Evolutionary conservation across 2,888 invertebrate species (phyloP), one percentile per base, ranked within the genome.

Genomic region (Panopea generosa): DNA sequence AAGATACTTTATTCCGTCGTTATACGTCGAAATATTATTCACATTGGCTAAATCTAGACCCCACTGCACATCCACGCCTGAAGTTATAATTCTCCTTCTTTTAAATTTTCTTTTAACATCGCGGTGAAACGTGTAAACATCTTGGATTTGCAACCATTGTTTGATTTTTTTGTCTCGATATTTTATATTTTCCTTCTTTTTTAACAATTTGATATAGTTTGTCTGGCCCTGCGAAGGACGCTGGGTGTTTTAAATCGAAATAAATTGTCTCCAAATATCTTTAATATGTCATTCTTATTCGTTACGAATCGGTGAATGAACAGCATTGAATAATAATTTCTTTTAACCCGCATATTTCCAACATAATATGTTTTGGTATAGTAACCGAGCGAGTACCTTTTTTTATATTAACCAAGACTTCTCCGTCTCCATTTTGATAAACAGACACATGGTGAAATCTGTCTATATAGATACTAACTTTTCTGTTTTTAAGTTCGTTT

Each of bases 31-130:
- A 16, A 57, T 24, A n/a, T 56, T 66, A 16, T 14, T n/a, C n/a
- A 66, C 66, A 26, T 26, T 40, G 9, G 66, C 66, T 27, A 66
- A 33, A 33, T 66, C 66, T 1, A 47, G 20, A 2, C 22, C 66
- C 66, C 66, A 66, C 33, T 66, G 56, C 3, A 20, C 29, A 29
- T 66, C 56, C 1, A 57, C 49, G 7, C 49, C 57, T 18, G 47
- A 49, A 2, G 52, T 52, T 3, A 66, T 45, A 6, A 47, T 57
- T 47, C 47, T 27, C 22, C 66, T 20, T 33, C 55, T 55, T n/a
- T 2, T 43, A 24, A 33, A 55, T 29, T 65, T 55, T 40, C 65
- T 55, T 56, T 47, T 45, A 16, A 47, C 22, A 20, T 9, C 45
- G 16, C 20, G 16, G 45, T 45, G 16, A 20, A 45, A n/a, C 20